These are phyloP conservation scores for Prosopocoilus inquinatus DNA, from an alignment of 2,888 invertebrate species.

Conservation along the genomic window DNA sequence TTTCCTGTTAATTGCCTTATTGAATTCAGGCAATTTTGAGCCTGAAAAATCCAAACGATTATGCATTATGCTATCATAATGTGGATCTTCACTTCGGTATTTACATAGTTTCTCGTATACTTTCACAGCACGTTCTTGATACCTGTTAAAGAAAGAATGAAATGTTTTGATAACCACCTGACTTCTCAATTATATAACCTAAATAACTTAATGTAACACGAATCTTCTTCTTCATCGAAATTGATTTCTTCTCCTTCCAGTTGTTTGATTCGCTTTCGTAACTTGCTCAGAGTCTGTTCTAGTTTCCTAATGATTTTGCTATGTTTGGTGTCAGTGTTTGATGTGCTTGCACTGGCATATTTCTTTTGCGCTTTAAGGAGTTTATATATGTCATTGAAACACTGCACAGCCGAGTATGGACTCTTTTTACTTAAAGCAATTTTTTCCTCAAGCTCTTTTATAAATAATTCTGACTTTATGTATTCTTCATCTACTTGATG, in stretches of 20 bases:
- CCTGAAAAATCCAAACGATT: conserved; percentile 14
- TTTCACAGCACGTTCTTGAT: conserved; percentile 14
- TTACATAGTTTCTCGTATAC: conserved; percentile 14
- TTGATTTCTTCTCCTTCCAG: conserved; percentile 70
- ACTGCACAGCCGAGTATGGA: not conserved
- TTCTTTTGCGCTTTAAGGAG: conserved; percentile 8
- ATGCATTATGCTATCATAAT: conserved; percentile 4
- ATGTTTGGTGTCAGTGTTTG: conserved; percentile 27
- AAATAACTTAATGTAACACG: conserved; percentile 69
- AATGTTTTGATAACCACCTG: conserved; percentile 27
- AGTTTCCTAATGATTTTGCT: conserved; percentile 17
- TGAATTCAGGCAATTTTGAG: conserved; percentile 12
- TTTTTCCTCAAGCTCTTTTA: conserved; percentile 3
- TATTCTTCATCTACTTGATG: conserved; percentile 7
- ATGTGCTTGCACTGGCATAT: conserved; percentile 20
- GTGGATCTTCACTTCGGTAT: conserved; percentile 10
- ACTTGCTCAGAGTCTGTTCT: conserved; percentile 60
- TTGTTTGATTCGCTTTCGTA: conserved; percentile 65
- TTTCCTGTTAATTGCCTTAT: conserved; percentile 32
- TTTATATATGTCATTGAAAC: conserved; percentile 15
- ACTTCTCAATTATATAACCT: conserved; percentile 44
- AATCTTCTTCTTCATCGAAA: conserved; percentile 71
- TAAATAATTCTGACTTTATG: conserved; percentile 8
- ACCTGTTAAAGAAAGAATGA: conserved; percentile 4
- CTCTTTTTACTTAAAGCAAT: not conserved